phyloP scores from a whole-genome alignment of 2,113 vertebrate species.

The Sphyrna mokarran region DNA sequence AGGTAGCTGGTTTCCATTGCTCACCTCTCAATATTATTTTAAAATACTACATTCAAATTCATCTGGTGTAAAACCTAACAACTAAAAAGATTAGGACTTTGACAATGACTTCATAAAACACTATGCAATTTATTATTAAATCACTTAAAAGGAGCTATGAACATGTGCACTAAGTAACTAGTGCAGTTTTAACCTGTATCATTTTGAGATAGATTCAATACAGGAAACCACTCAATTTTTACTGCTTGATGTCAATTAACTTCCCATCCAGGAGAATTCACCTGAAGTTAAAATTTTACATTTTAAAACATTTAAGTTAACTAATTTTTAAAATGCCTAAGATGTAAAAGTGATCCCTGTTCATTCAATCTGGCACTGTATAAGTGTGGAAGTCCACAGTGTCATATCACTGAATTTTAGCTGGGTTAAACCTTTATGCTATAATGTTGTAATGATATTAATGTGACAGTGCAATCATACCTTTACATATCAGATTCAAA shows the following conservation, averaged over 20 bases:
- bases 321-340: background rate
- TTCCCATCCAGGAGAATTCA: background rate
- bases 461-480: background rate
- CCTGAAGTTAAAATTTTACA: background rate
- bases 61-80: background rate
- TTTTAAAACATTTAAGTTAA: background rate
- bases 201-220: background rate
- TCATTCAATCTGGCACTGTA: background rate
- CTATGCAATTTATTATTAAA: background rate
- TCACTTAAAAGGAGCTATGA: background rate
- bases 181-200: background rate
- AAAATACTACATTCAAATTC: background rate
- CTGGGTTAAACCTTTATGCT: background rate
- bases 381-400: background rate
- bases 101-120: background rate
- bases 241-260: background rate
- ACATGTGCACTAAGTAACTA: background rate
- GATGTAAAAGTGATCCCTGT: background rate
- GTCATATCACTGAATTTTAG: background rate
- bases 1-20: background rate
- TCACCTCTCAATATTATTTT: background rate
- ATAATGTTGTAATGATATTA: background rate
- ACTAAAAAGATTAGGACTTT: background rate
- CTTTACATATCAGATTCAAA: background rate
- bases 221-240: background rate